Conservation (phyloP, 1,140 invertebrate species). For the Gonioctena quinquepunctata region DNA sequence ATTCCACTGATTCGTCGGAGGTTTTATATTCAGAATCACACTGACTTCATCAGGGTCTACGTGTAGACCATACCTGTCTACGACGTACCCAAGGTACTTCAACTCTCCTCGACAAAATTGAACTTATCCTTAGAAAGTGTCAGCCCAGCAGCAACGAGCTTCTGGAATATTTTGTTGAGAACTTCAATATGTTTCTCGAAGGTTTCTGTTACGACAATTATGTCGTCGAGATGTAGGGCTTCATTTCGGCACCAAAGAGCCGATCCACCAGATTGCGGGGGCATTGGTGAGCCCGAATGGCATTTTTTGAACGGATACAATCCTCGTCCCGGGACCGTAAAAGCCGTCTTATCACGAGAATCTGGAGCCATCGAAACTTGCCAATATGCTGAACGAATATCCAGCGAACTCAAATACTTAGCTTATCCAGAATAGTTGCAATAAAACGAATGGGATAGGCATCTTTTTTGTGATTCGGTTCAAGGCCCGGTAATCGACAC, state of each 20-base stretch:
- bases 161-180: slow-evolving; percentile 31
- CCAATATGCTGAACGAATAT: slow-evolving; percentile 3
- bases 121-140: slow-evolving; percentile 48
- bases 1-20: slow-evolving; percentile 56
- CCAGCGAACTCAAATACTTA: slow-evolving; percentile 25
- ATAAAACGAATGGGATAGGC: slow-evolving; percentile 41
- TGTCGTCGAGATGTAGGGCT: slow-evolving; percentile 41
- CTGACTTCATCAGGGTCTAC: slow-evolving; percentile 55
- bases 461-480: slow-evolving; percentile 39
- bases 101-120: slow-evolving; percentile 43
- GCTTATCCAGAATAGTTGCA: slow-evolving; percentile 38
- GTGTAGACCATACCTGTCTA: slow-evolving; percentile 43
- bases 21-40: slow-evolving; percentile 37
- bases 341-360: slow-evolving; percentile 28
- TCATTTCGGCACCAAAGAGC: slow-evolving; percentile 37
- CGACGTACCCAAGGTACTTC: slow-evolving; percentile 48
- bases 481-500: slow-evolving; percentile 39
- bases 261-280: slow-evolving; percentile 50
- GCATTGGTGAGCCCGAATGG: slow-evolving; percentile 48
- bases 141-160: slow-evolving; percentile 38
- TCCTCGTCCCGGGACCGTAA: slow-evolving; percentile 39
- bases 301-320: slow-evolving; percentile 47
- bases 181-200: slow-evolving; percentile 25
- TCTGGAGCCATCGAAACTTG: neutral
- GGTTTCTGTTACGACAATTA: slow-evolving; percentile 31